Evolutionary conservation across 92 coral and sea anemone genomes (phyloP), one percentile per base, ranked within the genome.

Genomic region (Palythoa grandis): DNA sequence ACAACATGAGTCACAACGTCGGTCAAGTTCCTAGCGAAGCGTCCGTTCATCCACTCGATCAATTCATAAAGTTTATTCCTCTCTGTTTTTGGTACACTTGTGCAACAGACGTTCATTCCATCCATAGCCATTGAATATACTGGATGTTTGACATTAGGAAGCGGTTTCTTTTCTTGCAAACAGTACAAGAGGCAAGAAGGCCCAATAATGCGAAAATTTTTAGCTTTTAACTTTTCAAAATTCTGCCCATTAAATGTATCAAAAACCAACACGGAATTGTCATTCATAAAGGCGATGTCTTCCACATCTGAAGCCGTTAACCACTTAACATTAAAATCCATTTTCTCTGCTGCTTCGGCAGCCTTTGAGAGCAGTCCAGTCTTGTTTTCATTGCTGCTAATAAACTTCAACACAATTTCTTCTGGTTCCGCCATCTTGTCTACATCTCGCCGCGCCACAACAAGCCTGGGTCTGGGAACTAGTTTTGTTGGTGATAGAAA

Each of bases 1-100:
- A 96, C 90, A 35, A 96, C 88, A 90, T 96, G 99, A 37, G 99
- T 96, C 22, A 96, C 99, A 70, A 92, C 86, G 37, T 88, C 91
- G 58, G 98, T 95, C 40, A 96, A 93, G 52, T 91, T 95, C 29
- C 89, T 91, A 24, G 87, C 83, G 19, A 89, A 89, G 35, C 79
- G 65, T 23, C 99, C 99, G 57, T 95, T 95, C 99, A 96, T 96
- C 52, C 88, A 91, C 79, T 90, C 89, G 29, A 96, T 91, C 48
- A 89, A 87, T 20, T 88, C 91, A 70, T 89, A 89, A 16, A 96
- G 87, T 56, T 82, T 84, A 19, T 95, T 92, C 24, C 99, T 87
- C 23, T 93, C 91, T 52, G 88, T 47, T 79, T 86, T 95, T 7
- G 95, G 90, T 15, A 96, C 88, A 50, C 94, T 93, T 4, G 98